Base-by-base conservation (phyloP, 2,113 vertebrate species). In the Pangasianodon hypophthalmus region DNA sequence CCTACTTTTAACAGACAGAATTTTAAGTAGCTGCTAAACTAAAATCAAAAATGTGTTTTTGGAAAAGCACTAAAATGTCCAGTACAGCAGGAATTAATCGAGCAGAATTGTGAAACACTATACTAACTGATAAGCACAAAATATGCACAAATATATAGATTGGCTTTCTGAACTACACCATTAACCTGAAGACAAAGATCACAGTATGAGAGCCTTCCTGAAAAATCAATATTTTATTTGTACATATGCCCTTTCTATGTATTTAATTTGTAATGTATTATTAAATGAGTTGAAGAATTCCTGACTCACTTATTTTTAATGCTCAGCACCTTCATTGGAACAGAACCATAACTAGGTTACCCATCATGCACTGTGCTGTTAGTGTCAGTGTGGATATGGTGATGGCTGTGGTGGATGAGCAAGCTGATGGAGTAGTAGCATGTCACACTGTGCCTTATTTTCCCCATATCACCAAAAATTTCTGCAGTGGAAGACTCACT, bases 251-350 rank as follows among this genome's bases (percentile, higher is more conserved):
- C 8, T 67, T 60, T 85, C 29, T 86, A 13, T 86, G 73, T 81
- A 46, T 89, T 86, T 86, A 44, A 86, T 85, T 77, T 84, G 9
- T 58, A 82, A 56, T 21, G 37, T 75, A 77, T 84, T 85, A 90
- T 62, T 86, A 86, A 90, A 86, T 71, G 48, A 69, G 26, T 64
- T 85, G 14, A 80, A 80, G 10, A 86, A 44, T 60, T 29, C 0
- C 14, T 21, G 13, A 48, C 58, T 81, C 58, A 67, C 3, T 81
- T 48, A 64, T 88, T 81, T 52, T 67, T 50, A 32, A 14, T 44
- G 80, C 16, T 37, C 24, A 2, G 18, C 56, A 50, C 16, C 73
- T 19, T 62, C 9, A 8, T 10, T 86, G 29, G n/a, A 87, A 71
- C 64, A 52, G 46, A 67, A 32, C 48, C 9, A 44, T 21, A 41